phyloP scores from a whole-genome alignment of 2,113 vertebrate genomes.

The Lycaon pictus region DNA sequence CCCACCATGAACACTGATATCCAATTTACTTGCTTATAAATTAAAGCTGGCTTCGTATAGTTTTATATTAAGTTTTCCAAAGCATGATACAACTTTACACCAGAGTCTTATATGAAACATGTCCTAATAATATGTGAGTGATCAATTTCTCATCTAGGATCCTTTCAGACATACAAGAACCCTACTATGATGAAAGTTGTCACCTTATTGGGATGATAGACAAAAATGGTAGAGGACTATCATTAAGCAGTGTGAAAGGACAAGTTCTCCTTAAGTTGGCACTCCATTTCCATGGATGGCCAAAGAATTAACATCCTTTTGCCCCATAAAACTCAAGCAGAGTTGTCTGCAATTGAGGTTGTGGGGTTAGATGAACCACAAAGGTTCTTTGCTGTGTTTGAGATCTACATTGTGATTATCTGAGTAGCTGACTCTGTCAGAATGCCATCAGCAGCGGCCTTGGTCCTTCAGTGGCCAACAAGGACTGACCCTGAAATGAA shows the following conservation, averaged over 20 bases:
- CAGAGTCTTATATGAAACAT: neutral
- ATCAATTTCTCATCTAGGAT: neutral
- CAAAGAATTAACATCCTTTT: neutral
- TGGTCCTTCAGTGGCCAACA: conserved; percentile 85
- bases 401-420: conserved; percentile 76
- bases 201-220: neutral
- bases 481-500: conserved; percentile 89
- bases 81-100: neutral
- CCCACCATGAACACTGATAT: neutral
- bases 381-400: neutral
- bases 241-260: neutral
- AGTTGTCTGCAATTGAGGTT: neutral
- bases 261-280: neutral
- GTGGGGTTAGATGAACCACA: neutral
- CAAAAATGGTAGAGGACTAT: neutral
- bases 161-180: neutral
- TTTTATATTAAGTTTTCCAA: conserved; percentile 13
- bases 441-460: conserved; percentile 83
- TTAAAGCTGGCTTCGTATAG: neutral
- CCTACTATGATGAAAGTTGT: neutral
- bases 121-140: neutral
- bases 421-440: conserved; percentile 79
- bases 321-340: neutral
- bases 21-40: neutral
- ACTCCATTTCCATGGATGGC: neutral